These are phyloP conservation scores for Characodon lateralis DNA, from an alignment of 2,797 vertebrate species.

Conservation along the genomic window DNA sequence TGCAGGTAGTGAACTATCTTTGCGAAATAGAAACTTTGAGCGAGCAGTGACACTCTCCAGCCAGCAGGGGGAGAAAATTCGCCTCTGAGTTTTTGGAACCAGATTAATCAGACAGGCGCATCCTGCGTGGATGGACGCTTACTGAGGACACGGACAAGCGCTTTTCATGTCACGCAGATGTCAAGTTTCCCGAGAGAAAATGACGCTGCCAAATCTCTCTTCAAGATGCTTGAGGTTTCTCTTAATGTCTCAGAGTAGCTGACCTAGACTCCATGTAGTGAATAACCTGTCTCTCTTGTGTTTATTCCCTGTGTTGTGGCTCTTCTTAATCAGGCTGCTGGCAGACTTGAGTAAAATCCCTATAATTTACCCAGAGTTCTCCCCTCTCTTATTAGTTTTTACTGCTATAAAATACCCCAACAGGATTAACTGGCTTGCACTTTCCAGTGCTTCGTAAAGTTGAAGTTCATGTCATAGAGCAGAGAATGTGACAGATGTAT, in stretches of 20 bases:
- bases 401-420: no score
- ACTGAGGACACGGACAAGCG: not conserved
- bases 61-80: constrained; percentile 35
- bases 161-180: constrained; percentile 57
- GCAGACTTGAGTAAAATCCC: not conserved
- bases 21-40: not conserved
- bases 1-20: not conserved
- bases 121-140: not conserved
- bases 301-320: constrained; percentile 24
- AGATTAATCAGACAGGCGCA: constrained; percentile 10
- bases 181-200: constrained; percentile 75
- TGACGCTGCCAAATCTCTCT: constrained; percentile 74
- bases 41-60: not conserved
- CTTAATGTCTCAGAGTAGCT: constrained; percentile 46
- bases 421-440: not conserved
- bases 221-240: constrained; percentile 77
- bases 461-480: not conserved
- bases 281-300: constrained; percentile 14
- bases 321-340: not conserved
- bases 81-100: constrained; percentile 16
- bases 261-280: constrained; percentile 37
- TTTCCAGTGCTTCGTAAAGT: constrained; percentile 2
- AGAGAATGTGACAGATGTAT: constrained; percentile 21
- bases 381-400: not conserved
- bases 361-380: no score